Percentiles rank a stretch among this genome's conserved stretches.
Conservation (phyloP, 2,888 invertebrate genomes). For the Mythimna vitellina region DNA sequence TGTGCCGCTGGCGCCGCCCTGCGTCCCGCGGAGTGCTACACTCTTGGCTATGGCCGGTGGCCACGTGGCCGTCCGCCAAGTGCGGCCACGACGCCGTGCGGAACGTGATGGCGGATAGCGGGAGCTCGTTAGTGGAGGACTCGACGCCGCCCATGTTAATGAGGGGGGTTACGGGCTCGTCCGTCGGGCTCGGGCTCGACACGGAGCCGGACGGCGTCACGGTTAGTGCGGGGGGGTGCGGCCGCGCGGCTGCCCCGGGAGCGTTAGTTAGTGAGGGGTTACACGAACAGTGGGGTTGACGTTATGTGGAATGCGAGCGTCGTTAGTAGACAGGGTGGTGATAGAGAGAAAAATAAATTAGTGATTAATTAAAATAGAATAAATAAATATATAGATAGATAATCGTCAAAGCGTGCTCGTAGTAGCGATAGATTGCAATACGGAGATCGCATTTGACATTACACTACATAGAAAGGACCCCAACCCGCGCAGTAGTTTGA, state of each 20-base stretch:
- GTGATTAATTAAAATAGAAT: conserved; percentile 73
- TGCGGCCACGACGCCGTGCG: conserved; percentile 72
- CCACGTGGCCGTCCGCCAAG: conserved; percentile 33
- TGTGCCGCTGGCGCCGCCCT: conserved; percentile 97
- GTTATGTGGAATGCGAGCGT: conserved; percentile 79
- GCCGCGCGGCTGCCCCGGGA: conserved; percentile 48
- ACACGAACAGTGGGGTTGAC: conserved; percentile 64
- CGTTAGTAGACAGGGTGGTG: conserved; percentile 79
- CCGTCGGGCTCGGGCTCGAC: conserved; percentile 69
- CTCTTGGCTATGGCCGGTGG: conserved; percentile 55
- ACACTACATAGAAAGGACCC: conserved; percentile 67
- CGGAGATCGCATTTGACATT: conserved; percentile 68
- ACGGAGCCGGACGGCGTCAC: conserved; percentile 69
- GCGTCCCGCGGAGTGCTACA: conserved; percentile 81
- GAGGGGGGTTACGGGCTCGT: conserved; percentile 78
- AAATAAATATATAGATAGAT: conserved; percentile 71
- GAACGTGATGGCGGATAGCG: conserved; percentile 91
- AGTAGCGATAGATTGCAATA: conserved; percentile 55
- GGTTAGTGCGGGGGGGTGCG: conserved; percentile 67
- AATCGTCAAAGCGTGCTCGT: conserved; percentile 77
- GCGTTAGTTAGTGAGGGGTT: conserved; percentile 63
- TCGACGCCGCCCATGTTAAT: conserved; percentile 86
- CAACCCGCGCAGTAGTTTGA: conserved; percentile 74
- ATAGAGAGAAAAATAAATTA: conserved; percentile 80
- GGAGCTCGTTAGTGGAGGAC: conserved; percentile 93